Conservation (phyloP, 1,140 invertebrate genomes). For the Cyrtorhinus lividipennis region DNA sequence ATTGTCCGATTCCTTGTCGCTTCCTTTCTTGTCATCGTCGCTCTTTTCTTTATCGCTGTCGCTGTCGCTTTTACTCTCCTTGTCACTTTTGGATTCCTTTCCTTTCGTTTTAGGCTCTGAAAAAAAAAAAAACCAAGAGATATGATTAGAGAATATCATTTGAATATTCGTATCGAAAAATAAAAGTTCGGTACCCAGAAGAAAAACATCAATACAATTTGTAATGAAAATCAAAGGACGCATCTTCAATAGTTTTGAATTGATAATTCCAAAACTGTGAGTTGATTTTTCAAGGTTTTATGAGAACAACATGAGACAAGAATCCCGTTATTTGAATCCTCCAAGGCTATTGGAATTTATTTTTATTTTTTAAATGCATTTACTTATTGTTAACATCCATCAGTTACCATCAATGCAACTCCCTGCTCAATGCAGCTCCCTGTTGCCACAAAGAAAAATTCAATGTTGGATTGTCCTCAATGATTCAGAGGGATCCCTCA, state of each 20-base stretch:
- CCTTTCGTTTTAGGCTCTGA: constrained; percentile 14
- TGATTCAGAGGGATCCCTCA: not conserved
- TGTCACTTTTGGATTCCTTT: constrained; percentile 18
- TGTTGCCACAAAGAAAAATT: not conserved
- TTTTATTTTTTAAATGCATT: not conserved
- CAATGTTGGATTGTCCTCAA: not conserved
- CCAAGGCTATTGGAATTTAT: not conserved
- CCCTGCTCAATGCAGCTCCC: not conserved
- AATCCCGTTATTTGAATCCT: not conserved
- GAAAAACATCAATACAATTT: not conserved
- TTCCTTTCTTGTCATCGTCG: constrained; percentile 14
- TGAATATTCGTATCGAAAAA: not conserved
- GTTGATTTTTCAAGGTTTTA: not conserved
- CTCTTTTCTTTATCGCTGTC: constrained; percentile 17
- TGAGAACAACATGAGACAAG: not conserved
- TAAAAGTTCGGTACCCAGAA: too few relatives aligned
- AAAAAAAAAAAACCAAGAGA: not conserved
- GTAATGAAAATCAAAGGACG: not conserved
- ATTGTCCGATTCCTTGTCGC: not conserved
- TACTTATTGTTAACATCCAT: not conserved
- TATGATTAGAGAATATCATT: not conserved
- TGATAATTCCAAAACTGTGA: not conserved
- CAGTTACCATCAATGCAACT: not conserved
- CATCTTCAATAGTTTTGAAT: not conserved
- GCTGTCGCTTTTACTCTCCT: constrained; percentile 16